Base-by-base conservation (phyloP, 53 echinoderm and acorn worm genomes). In the Temnopleurus reevesii region DNA sequence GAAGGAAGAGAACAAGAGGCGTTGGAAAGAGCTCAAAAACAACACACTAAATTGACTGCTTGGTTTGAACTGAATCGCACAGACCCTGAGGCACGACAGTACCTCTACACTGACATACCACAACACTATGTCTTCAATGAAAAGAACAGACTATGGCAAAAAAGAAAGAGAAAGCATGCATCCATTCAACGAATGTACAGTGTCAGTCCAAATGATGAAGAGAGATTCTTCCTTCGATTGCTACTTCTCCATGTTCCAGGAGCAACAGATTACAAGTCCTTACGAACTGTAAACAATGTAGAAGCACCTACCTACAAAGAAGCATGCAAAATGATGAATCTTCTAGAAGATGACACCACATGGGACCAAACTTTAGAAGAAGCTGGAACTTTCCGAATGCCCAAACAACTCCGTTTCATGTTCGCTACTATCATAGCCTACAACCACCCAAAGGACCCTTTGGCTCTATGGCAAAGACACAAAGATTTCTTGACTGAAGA, bases 161-260 rank as follows among this genome's bases (percentile, higher is more conserved):
- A 57, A 38, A 17, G 86, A n/a, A 59, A 85, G 59, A 31, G 34
- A 7, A 59, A 18, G 4, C 21, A 43, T 4, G 19, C 58, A 85
- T 55, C 59, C 4, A 36, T 85, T 4, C 38, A 81, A 2, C 60
- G 90, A 58, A 46, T 90, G 51, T 84, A 90, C 49, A 53, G 34
- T 31, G 79, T 90, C 8, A 81, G 81, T 44, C 90, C 90, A 28
- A 44, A 59, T 8, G 49, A 90, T 28, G 83, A 81, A 24, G 91
- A 91, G 28, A 25, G 64, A 5, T 91, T 71, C 76, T 86, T 54
- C 24, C 65, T 86, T 1, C 76, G 91, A 17, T 46, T 91, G 17
- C 86, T 91, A 4, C 55, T 91, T 1, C 31, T 83, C 2, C 91
- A 91, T 56, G 46, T 86, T 6, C 76, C 53, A 45, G 91, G 91